phyloP scores from a whole-genome alignment of 2,888 invertebrate species.

The Hedychridium roseum region DNA sequence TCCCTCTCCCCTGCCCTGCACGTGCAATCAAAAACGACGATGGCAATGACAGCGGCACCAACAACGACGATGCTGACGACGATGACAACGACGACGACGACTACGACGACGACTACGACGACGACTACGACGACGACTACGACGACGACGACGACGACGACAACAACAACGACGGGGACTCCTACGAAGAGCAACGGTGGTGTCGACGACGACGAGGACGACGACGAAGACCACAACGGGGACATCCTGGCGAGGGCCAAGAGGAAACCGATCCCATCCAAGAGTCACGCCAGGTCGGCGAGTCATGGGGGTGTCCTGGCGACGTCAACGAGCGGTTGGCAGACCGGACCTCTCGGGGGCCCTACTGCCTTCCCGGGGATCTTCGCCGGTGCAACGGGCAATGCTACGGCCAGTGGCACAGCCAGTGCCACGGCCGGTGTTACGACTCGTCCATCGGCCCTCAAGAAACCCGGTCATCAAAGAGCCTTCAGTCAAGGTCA shows the following conservation, averaged over 20 bases:
- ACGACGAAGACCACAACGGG: constrained; percentile 24
- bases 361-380: constrained; percentile 16
- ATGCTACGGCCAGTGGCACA: too few species aligned
- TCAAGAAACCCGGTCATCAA: constrained; percentile 81
- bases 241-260: constrained; percentile 18
- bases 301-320: constrained; percentile 81
- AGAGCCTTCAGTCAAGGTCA: constrained; percentile 89
- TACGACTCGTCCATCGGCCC: constrained; percentile 71
- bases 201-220: constrained; percentile 26
- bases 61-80: constrained; percentile 1
- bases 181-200: constrained; percentile 29
- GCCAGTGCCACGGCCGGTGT: too few species aligned
- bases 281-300: constrained; percentile 78
- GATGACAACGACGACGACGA: constrained; percentile 9
- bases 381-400: constrained; percentile 18
- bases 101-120: constrained; percentile 18
- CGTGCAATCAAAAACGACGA: constrained; percentile 24
- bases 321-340: constrained; percentile 57
- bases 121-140: background rate
- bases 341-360: constrained; percentile 19
- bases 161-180: constrained; percentile 16
- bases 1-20: constrained; percentile 27
- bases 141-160: constrained; percentile 8
- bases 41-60: constrained; percentile 25
- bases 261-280: constrained; percentile 28